Base-by-base conservation (phyloP, 2,888 invertebrate species). In the Limenitis camilla region DNA sequence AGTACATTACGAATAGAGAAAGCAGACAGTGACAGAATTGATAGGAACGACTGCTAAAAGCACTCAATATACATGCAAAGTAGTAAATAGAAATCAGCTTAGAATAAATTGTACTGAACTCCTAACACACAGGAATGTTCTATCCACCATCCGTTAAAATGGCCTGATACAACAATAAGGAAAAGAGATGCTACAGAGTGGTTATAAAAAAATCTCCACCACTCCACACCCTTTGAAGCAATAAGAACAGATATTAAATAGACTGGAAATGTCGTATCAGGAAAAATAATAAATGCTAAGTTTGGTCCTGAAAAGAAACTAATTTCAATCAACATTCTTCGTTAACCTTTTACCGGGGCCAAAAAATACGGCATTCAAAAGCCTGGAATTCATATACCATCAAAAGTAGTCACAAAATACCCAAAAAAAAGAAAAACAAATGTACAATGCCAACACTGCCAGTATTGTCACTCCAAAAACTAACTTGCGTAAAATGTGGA, bases 251-350 rank as follows among this genome's bases (percentile, higher is more conserved):
- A 38, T 31, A 27, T 52, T 5, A 39, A 48, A 39, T 36, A 35
- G 5, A 43, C 52, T 2, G 32, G 36, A 3, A 48, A 52, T 10
- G 48, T 11, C n/a, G 4, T 52, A 28, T 8, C n/a, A 19, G 47
- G 47, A 5, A 47, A 52, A 38, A 52, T 52, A 8, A 47, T 52
- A 5, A 52, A 52, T 9, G 46, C 52, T 8, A 44, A 39, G 9
- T 52, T 52, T 51, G 61, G 62, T n/a, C 58, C 61, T 8, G 54
- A 63, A 0, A 64, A 58, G 51, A 52, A 49, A 40, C 58, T 56
- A 5, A 57, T 53, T 5, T n/a, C n/a, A n/a, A n/a, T 53, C 61
- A 0, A 65, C 66, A 6, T 65, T 66, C 31, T 64, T 67, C 43
- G 62, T 62, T 0, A 62, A 60, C 38, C 5, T 64, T 0, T 42